Base-by-base conservation (phyloP, 2,888 invertebrate genomes). In the Timandra comae region DNA sequence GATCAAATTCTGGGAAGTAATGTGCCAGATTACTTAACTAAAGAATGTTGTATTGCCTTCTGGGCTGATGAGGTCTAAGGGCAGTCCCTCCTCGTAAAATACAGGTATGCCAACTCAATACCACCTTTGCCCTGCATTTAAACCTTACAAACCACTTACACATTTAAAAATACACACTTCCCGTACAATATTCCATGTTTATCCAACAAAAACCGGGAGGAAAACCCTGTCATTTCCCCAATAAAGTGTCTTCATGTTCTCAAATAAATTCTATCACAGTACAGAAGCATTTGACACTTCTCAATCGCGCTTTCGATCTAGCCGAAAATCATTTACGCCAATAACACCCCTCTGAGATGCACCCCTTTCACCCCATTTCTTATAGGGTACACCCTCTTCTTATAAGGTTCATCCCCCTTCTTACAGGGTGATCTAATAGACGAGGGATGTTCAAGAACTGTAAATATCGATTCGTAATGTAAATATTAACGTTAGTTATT, bases 311-410 rank as follows among this genome's bases (percentile, higher is more conserved):
- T 48, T 60, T 54, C 56, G 53, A 63, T 58, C 55, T 56, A 63
- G 58, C 52, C 57, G 69, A 69, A 74, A 75, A 76, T 74, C 72
- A 75, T 75, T 76, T 75, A 70, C 72, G 69, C 71, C 74, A 68
- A 71, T 71, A 74, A 58, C 56, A 46, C 56, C 60, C 55, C 51
- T 49, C 44, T 13, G 20, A 11, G n/a, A 27, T n/a, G n/a, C n/a
- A n/a, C n/a, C n/a, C n/a, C n/a, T n/a, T n/a, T n/a, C n/a, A n/a
- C n/a, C n/a, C n/a, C n/a, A n/a, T n/a, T n/a, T n/a, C n/a, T n/a
- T n/a, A n/a, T n/a, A n/a, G n/a, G n/a, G n/a, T n/a, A n/a, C n/a
- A n/a, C n/a, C n/a, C n/a, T n/a, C n/a, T n/a, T n/a, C n/a, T n/a
- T n/a, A n/a, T n/a, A n/a, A n/a, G n/a, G n/a, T n/a, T 33, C 29